phyloP scores from a whole-genome alignment of 2,888 invertebrate species.

The Dichetophora obliterata region DNA sequence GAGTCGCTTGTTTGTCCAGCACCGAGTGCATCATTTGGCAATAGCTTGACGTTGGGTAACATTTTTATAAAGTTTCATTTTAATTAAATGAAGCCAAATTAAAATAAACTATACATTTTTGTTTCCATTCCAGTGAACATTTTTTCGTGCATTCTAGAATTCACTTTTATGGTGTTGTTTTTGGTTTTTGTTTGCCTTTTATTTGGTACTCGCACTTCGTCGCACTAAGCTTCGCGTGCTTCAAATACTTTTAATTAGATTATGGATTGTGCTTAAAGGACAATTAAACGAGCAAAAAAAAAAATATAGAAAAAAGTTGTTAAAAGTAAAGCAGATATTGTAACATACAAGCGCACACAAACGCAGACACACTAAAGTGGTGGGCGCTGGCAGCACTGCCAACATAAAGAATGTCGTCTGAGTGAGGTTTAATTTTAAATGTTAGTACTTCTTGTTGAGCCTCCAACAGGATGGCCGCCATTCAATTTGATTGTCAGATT shows the following conservation, averaged over 20 bases:
- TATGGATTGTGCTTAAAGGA: constrained; percentile 19
- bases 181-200: background rate
- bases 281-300: background rate
- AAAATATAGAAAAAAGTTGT: background rate
- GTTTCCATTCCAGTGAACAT: constrained; percentile 22
- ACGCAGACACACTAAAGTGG: background rate
- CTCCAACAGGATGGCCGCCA: constrained; percentile 7
- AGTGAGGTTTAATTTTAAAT: background rate
- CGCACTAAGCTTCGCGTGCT: background rate
- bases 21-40: constrained; percentile 2
- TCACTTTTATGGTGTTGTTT: background rate
- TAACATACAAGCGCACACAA: background rate
- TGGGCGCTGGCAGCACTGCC: too few relatives aligned
- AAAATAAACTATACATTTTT: constrained; percentile 31
- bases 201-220: background rate
- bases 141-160: background rate
- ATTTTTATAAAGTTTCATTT: background rate
- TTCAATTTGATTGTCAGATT: constrained; percentile 37
- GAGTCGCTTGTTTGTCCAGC: background rate
- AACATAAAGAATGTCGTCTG: background rate
- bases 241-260: constrained; percentile 29
- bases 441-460: background rate
- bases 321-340: background rate
- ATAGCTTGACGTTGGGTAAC: background rate
- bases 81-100: constrained; percentile 25